phyloP scores from a whole-genome alignment of 2,113 vertebrate genomes.

The Protobothrops flavoviridis region DNA sequence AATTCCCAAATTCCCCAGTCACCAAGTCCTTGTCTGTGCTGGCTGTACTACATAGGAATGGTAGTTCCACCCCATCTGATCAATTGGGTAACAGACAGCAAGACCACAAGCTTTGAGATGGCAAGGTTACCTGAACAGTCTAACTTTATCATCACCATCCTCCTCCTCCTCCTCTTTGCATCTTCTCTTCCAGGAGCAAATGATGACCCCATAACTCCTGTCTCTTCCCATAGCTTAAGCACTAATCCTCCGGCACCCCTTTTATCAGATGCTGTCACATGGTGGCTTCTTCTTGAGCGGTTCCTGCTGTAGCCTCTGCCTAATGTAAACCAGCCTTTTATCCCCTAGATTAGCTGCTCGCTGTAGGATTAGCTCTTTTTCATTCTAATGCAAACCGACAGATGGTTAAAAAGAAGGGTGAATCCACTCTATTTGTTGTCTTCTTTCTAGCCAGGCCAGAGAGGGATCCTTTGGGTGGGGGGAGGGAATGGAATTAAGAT shows the following conservation, averaged over 20 bases:
- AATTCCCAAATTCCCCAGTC: not conserved
- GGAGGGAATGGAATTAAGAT: not conserved
- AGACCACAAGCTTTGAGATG: not conserved
- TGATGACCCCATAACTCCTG: not conserved
- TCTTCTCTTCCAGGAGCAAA: not conserved
- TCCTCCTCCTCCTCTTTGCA: not conserved
- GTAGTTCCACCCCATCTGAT: not conserved
- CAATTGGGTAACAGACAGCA: not conserved
- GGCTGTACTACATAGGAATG: not conserved
- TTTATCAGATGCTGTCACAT: slow-evolving; percentile 69
- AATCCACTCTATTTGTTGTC: slow-evolving; percentile 41
- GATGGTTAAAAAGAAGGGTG: slow-evolving; percentile 51
- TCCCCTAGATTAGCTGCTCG: slow-evolving; percentile 66
- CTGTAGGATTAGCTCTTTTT: slow-evolving; percentile 64
- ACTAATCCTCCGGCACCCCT: slow-evolving; percentile 41
- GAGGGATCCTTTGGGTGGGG: not conserved
- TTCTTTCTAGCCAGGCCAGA: slow-evolving; percentile 33
- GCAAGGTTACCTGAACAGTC: too few species aligned
- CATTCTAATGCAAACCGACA: slow-evolving; percentile 63
- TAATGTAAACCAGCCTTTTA: slow-evolving; percentile 64
- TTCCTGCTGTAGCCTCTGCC: slow-evolving; percentile 39
- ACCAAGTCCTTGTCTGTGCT: not conserved
- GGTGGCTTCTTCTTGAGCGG: slow-evolving; percentile 48
- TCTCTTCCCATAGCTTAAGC: not conserved
- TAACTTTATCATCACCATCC: not conserved